Percentiles rank a stretch among this genome's conserved stretches.
phyloP scores from a whole-genome alignment of 2,797 vertebrate genomes.

The Brachyrhaphis roseni region DNA sequence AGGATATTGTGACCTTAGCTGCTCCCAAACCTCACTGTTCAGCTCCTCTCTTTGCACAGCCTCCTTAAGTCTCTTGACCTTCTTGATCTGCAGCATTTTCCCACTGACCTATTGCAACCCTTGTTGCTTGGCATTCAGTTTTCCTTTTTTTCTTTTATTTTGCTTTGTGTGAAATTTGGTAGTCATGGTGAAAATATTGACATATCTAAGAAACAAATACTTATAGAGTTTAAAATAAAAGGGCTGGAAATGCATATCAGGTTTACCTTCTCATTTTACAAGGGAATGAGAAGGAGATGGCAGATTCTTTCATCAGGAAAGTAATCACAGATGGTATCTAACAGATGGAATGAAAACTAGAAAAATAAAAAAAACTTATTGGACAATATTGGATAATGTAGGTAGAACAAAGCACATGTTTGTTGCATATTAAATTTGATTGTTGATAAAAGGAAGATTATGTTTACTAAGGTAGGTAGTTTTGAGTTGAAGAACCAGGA shows the following conservation, averaged over 20 bases:
- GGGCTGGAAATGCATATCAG: conserved; percentile 15
- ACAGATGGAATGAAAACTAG: conserved; percentile 15
- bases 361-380: background rate
- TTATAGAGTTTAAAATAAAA: conserved; percentile 20
- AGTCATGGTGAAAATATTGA: conserved; percentile 31
- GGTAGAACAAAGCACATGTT: background rate
- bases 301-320: conserved; percentile 56
- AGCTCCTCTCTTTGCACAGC: background rate
- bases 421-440: conserved; percentile 16
- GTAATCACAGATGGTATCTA: conserved; percentile 33
- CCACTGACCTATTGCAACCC: conserved; percentile 20
- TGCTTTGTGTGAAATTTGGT: conserved; percentile 19
- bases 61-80: conserved; percentile 24
- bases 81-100: conserved; percentile 10
- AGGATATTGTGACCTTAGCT: conserved; percentile 51
- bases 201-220: conserved; percentile 15
- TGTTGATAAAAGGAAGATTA: background rate
- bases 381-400: conserved; percentile 15
- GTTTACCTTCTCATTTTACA: conserved; percentile 32
- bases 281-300: conserved; percentile 54
- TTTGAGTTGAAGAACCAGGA: background rate
- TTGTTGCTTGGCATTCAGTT: conserved; percentile 19
- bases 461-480: background rate
- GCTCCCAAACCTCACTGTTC: conserved; percentile 3
- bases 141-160: background rate